Percentiles rank a stretch among this genome's conserved stretches.
Evolutionary conservation across 2,797 vertebrate species (phyloP).

Genomic region (Pipistrellus pygmaeus): DNA sequence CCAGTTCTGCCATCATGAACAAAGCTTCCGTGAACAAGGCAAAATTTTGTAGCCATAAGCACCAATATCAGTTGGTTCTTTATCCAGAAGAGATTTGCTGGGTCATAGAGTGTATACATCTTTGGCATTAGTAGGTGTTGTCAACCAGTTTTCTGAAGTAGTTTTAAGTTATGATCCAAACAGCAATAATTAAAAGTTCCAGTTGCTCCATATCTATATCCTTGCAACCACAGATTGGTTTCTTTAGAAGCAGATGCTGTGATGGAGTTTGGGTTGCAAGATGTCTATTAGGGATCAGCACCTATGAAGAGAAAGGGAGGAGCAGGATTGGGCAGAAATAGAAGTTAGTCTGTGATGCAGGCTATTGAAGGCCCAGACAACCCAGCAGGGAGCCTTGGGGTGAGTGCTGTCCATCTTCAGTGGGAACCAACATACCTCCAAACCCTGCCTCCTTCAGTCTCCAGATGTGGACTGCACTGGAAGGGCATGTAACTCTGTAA

Average conservation of each 20-base stretch:
- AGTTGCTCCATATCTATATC: too few species aligned
- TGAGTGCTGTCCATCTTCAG: not conserved
- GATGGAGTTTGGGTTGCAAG: too few species aligned
- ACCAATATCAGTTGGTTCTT: accelerated
- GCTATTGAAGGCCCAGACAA: not conserved
- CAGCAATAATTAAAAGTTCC: not conserved
- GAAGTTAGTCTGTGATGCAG: not conserved
- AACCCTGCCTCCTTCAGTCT: not conserved
- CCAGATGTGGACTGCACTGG: not conserved
- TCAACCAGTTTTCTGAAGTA: not conserved
- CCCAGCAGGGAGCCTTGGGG: not conserved
- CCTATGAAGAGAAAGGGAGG: not conserved
- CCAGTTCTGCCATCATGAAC: not conserved
- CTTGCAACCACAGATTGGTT: not conserved
- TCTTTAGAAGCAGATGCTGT: not conserved
- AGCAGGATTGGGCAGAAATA: not conserved
- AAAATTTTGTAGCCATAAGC: not conserved
- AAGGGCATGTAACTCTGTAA: not conserved
- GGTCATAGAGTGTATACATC: not conserved
- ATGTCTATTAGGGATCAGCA: not conserved
- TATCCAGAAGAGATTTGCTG: not conserved
- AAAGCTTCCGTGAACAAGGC: not conserved
- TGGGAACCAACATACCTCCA: not conserved
- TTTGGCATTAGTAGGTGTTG: not conserved
- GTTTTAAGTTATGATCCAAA: not conserved